Evolutionary conservation across 2,888 invertebrate species (phyloP), one percentile per base, ranked within the genome.

Genomic region (Trichopoda pennipes): DNA sequence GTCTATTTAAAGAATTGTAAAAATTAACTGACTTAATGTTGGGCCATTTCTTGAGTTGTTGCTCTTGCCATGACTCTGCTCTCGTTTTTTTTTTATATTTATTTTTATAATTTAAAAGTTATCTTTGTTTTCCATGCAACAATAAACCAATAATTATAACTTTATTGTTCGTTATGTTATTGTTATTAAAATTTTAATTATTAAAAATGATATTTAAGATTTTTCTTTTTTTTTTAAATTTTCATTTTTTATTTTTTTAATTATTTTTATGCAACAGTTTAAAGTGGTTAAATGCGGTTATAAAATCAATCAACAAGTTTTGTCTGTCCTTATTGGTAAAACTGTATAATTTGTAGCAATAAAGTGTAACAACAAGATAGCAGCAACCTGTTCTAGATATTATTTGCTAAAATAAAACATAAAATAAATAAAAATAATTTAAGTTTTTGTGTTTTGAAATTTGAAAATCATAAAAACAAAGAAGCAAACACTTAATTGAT

Each of bases 161-260:
- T 38, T 19, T 53, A 47, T 74, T 17, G 21, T 64, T 61, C 19
- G 17, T 44, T 7, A 12, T 55, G 16, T 21, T 17, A 47, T 56
- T 66, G 56, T 66, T 28, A 28, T 66, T 49, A 70, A 56, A 56
- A 38, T 64, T 70, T 77, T 77, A 77, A 77, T 70, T 77, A 70
- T n/a, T 55, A 63, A n/a, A 63, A 63, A 56, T 49, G 49, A 70
- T 56, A 70, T 60, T 51, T 23, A 17, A 55, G 23, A 63, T 55
- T 35, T 61, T 68, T 61, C 16, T 72, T 3, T 6, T 0, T 28
- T 8, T 28, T 28, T 8, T 9, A n/a, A n/a, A n/a, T n/a, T n/a
- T n/a, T n/a, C n/a, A n/a, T 44, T 28, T 56, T 51, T 28, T 28
- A 7, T 8, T n/a, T 44, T 32, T 47, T 51, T 23, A 9, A 23